Base-by-base conservation (phyloP, 2,113 vertebrate genomes). In the Chlorodrepanis virens region DNA sequence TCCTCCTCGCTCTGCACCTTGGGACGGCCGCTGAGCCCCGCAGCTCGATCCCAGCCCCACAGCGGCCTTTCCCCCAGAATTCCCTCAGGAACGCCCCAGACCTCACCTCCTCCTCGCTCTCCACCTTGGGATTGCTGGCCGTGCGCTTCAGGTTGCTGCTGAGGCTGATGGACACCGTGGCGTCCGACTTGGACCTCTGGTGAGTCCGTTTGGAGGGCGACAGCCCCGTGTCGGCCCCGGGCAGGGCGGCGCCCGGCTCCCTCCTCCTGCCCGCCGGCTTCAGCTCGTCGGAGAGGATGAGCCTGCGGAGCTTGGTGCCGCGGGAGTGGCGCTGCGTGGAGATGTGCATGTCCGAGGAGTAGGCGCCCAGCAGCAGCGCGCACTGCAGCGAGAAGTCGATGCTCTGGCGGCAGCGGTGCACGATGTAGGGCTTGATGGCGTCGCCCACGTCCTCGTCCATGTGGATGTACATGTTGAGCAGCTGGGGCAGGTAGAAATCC, bases 381-480 rank as follows among this genome's bases (percentile, higher is more conserved):
- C 99, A 99, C 71, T 96, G 98, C 57, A 99, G 98, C 20, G 99
- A 99, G 97, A 99, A 99, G 92, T 99, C 98, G 93, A 99, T 97
- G 97, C 99, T 99, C 97, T 99, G 99, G 22, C 99, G 98, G 98
- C 99, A 99, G n/a, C 99, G 99, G 96, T 99, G 98, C 13, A 99
- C 99, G 54, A 99, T 98, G 54, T 99, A 99, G 61, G 99, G 99
- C 54, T 99, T 99, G 98, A 99, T 99, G 90, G 99, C 99, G 5
- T 99, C 99, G 0, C 99, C 99, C 21, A 99, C 99, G 3, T 99
- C 99, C 97, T 99, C 99, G 27, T 99, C 99, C 99, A 99, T 99
- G 98, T 99, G 99, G 64, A 99, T 99, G 98, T 99, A 99, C 99
- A 99, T 99, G 93, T 99, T 99, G 52, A 99, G 99, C 57, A 99